Conservation (phyloP, 2,797 vertebrate species). For the Hypotaenidia okinawae region DNA sequence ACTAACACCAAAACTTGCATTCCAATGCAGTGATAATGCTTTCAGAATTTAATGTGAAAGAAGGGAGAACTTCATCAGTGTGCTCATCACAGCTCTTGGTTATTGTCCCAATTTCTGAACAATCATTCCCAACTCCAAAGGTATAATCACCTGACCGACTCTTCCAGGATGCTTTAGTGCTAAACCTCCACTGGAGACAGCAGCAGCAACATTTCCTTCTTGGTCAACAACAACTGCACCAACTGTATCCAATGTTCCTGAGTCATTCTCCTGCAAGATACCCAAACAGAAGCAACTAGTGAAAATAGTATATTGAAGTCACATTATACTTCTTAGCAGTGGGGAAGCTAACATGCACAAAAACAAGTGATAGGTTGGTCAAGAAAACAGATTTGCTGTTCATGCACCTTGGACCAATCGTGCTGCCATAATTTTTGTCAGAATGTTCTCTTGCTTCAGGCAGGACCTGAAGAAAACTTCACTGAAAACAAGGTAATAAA, state of each 20-base stretch:
- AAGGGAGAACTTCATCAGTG: background rate
- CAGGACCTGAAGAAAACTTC: background rate
- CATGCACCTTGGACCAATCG: background rate
- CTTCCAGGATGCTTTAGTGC: slow-evolving; percentile 98
- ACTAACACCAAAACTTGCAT: background rate
- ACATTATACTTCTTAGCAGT: background rate
- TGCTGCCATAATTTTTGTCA: background rate
- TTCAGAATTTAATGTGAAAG: background rate
- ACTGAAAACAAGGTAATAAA: background rate
- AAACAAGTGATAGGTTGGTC: background rate
- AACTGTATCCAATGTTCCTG: slow-evolving; percentile 93
- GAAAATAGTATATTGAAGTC: background rate
- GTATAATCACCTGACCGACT: slow-evolving; percentile 89
- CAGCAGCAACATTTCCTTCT: slow-evolving; percentile 97
- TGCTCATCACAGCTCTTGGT: background rate
- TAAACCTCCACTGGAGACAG: slow-evolving; percentile 97
- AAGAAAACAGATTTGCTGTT: background rate
- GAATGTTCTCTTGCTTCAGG: background rate
- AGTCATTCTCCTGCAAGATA: slow-evolving; percentile 82
- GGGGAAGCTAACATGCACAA: background rate
- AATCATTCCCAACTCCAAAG: background rate
- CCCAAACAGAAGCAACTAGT: slow-evolving; percentile 23
- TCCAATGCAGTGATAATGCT: background rate
- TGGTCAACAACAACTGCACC: slow-evolving; percentile 96
- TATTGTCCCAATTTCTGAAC: background rate